Evolutionary conservation across 2,797 vertebrate species (phyloP).

Genomic region (Todus mexicanus): DNA sequence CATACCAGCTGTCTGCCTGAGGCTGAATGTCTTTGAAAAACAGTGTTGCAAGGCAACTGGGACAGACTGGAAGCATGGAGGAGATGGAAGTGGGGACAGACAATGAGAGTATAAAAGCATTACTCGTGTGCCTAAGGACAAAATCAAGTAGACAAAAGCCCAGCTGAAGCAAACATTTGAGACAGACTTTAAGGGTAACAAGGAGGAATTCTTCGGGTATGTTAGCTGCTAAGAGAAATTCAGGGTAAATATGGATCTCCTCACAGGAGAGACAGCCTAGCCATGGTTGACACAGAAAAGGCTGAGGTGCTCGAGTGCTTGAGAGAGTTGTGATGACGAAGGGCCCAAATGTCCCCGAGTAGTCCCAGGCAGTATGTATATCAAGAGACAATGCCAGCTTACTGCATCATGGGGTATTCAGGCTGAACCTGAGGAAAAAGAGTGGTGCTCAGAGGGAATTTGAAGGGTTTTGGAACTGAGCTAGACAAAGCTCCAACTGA

Average conservation of each 20-base stretch:
- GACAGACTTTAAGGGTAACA: background rate
- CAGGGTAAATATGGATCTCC: background rate
- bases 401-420: background rate
- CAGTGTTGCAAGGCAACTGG: background rate
- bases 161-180: background rate
- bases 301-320: background rate
- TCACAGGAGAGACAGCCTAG: background rate
- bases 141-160: background rate
- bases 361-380: background rate
- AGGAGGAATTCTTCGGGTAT: background rate
- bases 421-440: background rate
- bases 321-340: background rate
- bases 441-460: background rate
- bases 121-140: background rate
- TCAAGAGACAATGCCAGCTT: background rate
- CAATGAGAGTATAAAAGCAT: background rate
- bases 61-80: background rate
- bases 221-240: background rate
- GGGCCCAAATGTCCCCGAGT: background rate
- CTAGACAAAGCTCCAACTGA: background rate
- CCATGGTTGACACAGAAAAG: background rate
- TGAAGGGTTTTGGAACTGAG: background rate
- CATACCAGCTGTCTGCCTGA: background rate
- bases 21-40: constrained; percentile 11
- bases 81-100: background rate